Evolutionary conservation across 2,113 vertebrate species (phyloP).

Genomic region (Chlorodrepanis virens): DNA sequence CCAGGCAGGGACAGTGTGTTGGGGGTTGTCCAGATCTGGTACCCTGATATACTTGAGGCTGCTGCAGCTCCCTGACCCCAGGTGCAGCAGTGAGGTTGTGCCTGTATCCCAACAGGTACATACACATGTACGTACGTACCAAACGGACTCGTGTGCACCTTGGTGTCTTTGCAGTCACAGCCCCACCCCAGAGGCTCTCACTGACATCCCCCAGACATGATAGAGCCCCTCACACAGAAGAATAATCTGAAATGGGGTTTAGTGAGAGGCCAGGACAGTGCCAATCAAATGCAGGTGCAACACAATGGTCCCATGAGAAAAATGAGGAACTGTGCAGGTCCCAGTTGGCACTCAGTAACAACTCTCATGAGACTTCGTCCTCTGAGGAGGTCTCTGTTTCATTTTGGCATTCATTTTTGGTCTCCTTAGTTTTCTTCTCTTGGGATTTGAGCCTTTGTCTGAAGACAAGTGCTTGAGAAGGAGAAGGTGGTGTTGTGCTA

Average conservation of each 20-base stretch:
- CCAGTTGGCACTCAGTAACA: not conserved
- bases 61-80: not conserved
- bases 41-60: not conserved
- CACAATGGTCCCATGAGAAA: rapidly evolving
- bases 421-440: not conserved
- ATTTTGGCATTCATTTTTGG: not conserved
- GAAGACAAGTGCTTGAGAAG: not conserved
- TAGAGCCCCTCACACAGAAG: not conserved
- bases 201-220: not conserved
- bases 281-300: not conserved
- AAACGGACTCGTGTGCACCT: rapidly evolving
- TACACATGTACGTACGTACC: rapidly evolving
- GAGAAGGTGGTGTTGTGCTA: not conserved
- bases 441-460: not conserved
- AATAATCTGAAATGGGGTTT: not conserved
- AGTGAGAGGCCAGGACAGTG: not conserved
- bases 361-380: not conserved
- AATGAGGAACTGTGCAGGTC: not conserved
- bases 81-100: not conserved
- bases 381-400: not conserved
- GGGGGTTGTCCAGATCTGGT: not conserved
- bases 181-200: not conserved
- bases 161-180: rapidly evolving
- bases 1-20: not conserved
- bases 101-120: not conserved